Evolutionary conservation across 1,140 invertebrate species (phyloP).

Genomic region (Plodia interpunctella): DNA sequence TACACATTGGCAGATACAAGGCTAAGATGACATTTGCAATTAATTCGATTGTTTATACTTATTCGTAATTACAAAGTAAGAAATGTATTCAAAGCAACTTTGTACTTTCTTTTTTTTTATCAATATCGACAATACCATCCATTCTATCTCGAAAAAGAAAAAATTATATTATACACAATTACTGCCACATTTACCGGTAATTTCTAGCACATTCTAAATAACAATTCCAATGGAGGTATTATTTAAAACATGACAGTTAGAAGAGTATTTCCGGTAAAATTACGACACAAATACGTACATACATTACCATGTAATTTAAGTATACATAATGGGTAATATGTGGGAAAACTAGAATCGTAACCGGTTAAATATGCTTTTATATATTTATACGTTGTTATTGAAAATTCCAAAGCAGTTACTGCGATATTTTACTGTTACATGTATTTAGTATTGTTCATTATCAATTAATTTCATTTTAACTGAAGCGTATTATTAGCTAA

Average conservation of each 20-base stretch:
- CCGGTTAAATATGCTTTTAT: background rate
- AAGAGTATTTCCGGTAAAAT: background rate
- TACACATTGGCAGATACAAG: background rate
- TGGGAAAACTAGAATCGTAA: background rate
- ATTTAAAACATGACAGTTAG: slow-evolving; percentile 2
- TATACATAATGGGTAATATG: background rate
- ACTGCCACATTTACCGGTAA: no score
- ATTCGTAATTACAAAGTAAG: background rate
- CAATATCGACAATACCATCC: no score
- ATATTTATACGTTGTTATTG: background rate
- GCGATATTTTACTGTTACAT: no score
- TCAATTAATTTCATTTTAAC: background rate
- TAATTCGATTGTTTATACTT: background rate
- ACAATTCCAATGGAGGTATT: background rate
- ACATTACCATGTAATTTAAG: slow-evolving; percentile 6
- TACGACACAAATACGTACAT: background rate
- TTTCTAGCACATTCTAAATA: no score
- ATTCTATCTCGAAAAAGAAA: no score
- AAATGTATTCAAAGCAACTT: no score
- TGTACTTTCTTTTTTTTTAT: no score
- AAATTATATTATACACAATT: no score
- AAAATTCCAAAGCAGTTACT: background rate
- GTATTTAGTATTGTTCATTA: no score
- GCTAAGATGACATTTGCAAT: background rate
- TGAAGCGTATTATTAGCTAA: background rate